phyloP scores from a whole-genome alignment of 1,140 invertebrate species.

The Teleogryllus occipitalis region DNA sequence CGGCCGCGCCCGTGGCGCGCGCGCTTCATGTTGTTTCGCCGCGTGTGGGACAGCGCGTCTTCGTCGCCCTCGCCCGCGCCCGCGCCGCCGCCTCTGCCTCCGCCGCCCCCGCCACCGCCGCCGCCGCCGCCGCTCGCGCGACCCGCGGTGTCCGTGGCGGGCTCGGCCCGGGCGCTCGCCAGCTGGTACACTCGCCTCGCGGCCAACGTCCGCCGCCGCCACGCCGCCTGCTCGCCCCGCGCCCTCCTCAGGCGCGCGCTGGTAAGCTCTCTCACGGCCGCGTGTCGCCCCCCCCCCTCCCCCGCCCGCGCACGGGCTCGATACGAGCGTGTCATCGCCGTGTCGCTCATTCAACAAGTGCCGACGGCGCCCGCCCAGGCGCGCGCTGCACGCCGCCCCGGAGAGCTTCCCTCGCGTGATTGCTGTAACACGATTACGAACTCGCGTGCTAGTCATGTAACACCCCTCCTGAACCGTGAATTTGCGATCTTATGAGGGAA shows the following conservation, averaged over 20 bases:
- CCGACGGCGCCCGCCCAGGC: too few species aligned
- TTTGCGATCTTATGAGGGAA: too few species aligned
- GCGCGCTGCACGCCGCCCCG: too few species aligned
- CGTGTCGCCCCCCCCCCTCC: too few species aligned
- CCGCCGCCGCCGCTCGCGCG: slow-evolving; percentile 32
- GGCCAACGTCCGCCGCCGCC: slow-evolving; percentile 39
- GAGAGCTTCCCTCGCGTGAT: too few species aligned
- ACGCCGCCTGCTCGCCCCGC: slow-evolving; percentile 35
- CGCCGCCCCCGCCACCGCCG: slow-evolving; percentile 25
- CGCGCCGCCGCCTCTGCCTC: slow-evolving; percentile 30
- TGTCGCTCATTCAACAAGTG: too few species aligned
- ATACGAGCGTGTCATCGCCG: too few species aligned
- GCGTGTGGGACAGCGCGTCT: slow-evolving; percentile 26
- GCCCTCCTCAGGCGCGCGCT: slow-evolving; percentile 38
- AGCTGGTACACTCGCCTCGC: slow-evolving; percentile 41
- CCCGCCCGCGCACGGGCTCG: too few species aligned
- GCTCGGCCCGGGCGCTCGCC: slow-evolving; percentile 12
- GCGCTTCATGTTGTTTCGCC: slow-evolving; percentile 18
- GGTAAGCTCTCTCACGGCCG: slow-evolving; percentile 34
- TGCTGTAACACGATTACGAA: too few species aligned
- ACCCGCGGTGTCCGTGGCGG: slow-evolving; percentile 30
- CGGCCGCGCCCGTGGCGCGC: too few species aligned
- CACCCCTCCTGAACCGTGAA: too few species aligned
- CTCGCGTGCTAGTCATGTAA: too few species aligned
- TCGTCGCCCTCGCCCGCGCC: slow-evolving; percentile 25